Percentiles rank a stretch among this genome's conserved stretches.
Evolutionary conservation across 2,797 vertebrate genomes (phyloP).

Genomic region (Odontamblyopus lacepedii): DNA sequence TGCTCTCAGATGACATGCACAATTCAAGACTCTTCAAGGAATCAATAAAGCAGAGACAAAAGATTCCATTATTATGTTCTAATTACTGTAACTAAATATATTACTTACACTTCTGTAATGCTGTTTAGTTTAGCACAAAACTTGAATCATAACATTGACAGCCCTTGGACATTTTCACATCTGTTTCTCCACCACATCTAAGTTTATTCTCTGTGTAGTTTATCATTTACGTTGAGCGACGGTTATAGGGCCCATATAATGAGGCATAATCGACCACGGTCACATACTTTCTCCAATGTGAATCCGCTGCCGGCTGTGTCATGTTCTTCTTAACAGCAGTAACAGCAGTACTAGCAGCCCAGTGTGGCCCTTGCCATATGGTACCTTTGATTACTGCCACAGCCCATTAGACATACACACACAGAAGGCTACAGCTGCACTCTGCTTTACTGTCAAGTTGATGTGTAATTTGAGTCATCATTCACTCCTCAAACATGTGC

Average conservation of each 20-base stretch:
- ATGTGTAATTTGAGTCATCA: constrained; percentile 11
- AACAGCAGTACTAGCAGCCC: constrained; percentile 25
- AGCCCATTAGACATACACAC: constrained; percentile 36
- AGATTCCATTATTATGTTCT: too few relatives aligned
- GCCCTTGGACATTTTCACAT: neutral
- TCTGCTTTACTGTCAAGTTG: constrained; percentile 1
- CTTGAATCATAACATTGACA: neutral
- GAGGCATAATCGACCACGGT: constrained; percentile 11
- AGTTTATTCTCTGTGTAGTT: neutral
- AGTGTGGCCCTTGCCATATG: constrained; percentile 35
- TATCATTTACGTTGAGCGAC: constrained; percentile 9
- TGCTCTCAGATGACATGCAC: neutral
- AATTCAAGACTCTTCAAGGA: neutral
- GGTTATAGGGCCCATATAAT: constrained; percentile 10
- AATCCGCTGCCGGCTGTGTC: constrained; percentile 27
- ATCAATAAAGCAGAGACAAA: neutral
- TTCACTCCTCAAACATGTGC: constrained; percentile 23
- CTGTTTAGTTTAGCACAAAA: neutral
- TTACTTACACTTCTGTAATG: neutral
- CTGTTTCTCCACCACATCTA: neutral
- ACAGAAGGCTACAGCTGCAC: constrained; percentile 26
- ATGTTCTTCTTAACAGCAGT: constrained; percentile 34
- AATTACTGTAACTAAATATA: neutral
- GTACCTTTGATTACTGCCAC: constrained; percentile 48
- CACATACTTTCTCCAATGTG: constrained; percentile 22